Percentiles rank a stretch among this genome's conserved stretches.
phyloP scores from a whole-genome alignment of 2,797 vertebrate species.

The Decapterus maruadsi region DNA sequence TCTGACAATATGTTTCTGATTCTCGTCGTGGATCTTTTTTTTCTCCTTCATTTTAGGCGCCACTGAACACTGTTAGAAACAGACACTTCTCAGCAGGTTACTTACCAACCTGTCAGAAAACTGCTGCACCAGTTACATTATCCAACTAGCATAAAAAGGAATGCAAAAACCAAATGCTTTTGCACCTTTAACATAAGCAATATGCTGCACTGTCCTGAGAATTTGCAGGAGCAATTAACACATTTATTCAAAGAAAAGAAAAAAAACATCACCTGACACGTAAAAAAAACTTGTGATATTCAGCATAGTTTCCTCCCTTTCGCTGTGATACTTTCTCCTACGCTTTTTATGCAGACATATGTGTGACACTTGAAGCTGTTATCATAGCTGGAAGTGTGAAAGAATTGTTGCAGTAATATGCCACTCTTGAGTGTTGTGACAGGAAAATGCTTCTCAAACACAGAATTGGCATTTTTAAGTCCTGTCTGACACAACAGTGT shows the following conservation, averaged over 20 bases:
- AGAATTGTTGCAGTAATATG: slow-evolving; percentile 76
- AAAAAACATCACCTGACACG: slow-evolving; percentile 70
- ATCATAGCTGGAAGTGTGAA: slow-evolving; percentile 82
- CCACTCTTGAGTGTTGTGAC: slow-evolving; percentile 74
- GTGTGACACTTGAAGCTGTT: slow-evolving; percentile 82
- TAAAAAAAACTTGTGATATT: slow-evolving; percentile 75
- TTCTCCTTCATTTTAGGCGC: slow-evolving; percentile 20
- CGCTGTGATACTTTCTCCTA: slow-evolving; percentile 73
- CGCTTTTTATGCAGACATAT: slow-evolving; percentile 79
- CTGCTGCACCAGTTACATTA: slow-evolving; percentile 53
- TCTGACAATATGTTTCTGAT: slow-evolving; percentile 57
- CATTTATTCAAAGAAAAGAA: slow-evolving; percentile 63
- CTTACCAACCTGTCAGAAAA: slow-evolving; percentile 57
- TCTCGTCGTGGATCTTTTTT: slow-evolving; percentile 35
- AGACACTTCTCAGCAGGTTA: slow-evolving; percentile 58
- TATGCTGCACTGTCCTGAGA: slow-evolving; percentile 74
- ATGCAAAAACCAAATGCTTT: slow-evolving; percentile 56
- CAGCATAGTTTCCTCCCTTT: slow-evolving; percentile 65
- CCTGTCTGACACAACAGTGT: slow-evolving; percentile 55
- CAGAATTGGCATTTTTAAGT: slow-evolving; percentile 72
- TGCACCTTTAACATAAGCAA: slow-evolving; percentile 77
- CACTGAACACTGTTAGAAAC: slow-evolving; percentile 37
- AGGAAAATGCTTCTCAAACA: slow-evolving; percentile 69
- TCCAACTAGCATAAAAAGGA: slow-evolving; percentile 35
- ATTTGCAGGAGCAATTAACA: slow-evolving; percentile 82